Evolutionary conservation across 2,113 vertebrate species (phyloP), one percentile per base, ranked within the genome.

Genomic region (Stomatorhinus ivindoensis): DNA sequence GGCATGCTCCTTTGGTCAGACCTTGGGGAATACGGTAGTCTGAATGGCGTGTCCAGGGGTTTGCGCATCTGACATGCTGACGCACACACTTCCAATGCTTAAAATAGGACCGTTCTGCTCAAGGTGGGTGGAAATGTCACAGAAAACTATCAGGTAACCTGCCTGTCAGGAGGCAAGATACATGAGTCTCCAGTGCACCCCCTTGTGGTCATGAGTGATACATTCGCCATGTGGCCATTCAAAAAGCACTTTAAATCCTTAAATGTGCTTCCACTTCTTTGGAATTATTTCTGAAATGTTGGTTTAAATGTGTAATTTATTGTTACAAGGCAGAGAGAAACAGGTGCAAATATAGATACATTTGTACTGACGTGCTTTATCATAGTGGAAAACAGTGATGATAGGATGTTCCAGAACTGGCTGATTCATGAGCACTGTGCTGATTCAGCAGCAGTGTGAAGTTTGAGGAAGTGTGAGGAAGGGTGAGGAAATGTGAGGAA

Each of bases 91-190:
- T 87, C 6, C 39, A 11, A 55, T 53, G 50, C 19, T 21, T 84
- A 84, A 84, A 84, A 84, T 84, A 84, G 44, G 82, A 8, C 44
- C n/a, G 2, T 53, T 87, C 48, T 51, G 51, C 50, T 39, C 48
- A 87, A 87, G 48, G 48, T 87, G 73, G 35, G 73, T 80, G 50
- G 50, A 87, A 46, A 86, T 47, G 44, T 87, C 86, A 87, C 10
- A 10, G 39, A 80, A 80, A 87, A 53, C 8, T 51, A 17, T 42
- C 9, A 39, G 87, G 55, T 61, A 65, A 87, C 21, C 51, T 21
- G 27, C 51, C 31, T 44, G 31, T 15, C 87, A 65, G 7, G 55
- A 61, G 8, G 50, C 35, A 65, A n/a, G 51, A 44, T 24, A n/a
- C 35, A 61, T 21, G 17, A 31, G 24, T 87, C 35, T 87, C 55